phyloP scores from a whole-genome alignment of 2,797 vertebrate species.

The Gadopsis bispinosus region DNA sequence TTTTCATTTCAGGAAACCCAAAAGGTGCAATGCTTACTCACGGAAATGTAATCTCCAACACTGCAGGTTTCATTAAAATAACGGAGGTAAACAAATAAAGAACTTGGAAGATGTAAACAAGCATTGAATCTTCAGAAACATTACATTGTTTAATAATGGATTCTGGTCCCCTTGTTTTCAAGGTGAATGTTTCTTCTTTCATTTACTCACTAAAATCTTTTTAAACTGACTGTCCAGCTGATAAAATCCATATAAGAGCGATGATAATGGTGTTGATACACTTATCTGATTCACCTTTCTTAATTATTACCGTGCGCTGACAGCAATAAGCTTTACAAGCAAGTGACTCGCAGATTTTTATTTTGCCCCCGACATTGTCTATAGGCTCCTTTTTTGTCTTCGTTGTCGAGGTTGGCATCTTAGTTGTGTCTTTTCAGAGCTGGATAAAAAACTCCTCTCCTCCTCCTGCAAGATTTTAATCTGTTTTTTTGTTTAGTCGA shows the following conservation, averaged over 20 bases:
- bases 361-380: neutral
- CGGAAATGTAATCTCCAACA: slow-evolving; percentile 92
- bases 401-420: neutral
- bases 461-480: no score
- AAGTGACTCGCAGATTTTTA: neutral
- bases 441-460: neutral
- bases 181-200: neutral
- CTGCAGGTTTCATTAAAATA: slow-evolving; percentile 93
- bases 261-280: neutral
- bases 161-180: neutral
- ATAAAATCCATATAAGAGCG: neutral
- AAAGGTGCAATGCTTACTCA: slow-evolving; percentile 96
- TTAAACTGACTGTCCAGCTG: neutral
- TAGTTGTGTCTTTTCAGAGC: no score
- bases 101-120: neutral
- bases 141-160: neutral
- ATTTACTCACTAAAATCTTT: neutral
- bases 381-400: neutral
- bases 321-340: neutral
- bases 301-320: neutral
- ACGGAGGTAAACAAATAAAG: slow-evolving; percentile 88
- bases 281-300: neutral
- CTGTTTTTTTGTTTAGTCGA: neutral
- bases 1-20: slow-evolving; percentile 88
- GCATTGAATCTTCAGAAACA: neutral